Evolutionary conservation across 1,140 invertebrate species (phyloP).

Genomic region (Trichoplusia ni): DNA sequence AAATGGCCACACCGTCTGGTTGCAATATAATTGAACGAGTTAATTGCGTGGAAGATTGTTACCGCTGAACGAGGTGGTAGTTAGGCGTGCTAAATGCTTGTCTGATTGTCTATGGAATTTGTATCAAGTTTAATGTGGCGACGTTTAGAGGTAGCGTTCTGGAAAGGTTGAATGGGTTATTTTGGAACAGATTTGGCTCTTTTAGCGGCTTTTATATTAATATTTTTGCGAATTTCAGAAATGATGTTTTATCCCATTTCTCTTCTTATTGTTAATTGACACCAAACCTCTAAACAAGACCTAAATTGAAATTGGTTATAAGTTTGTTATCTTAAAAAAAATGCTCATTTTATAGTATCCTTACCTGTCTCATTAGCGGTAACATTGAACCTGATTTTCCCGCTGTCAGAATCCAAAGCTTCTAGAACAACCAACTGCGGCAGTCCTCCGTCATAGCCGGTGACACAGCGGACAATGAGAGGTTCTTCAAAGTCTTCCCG

Average conservation of each 20-base stretch:
- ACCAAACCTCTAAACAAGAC: too few species aligned
- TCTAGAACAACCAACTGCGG: conserved; percentile 69
- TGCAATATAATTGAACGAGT: conserved; percentile 11
- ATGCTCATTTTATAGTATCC: too few species aligned
- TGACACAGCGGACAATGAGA: conserved; percentile 63
- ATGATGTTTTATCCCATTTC: too few species aligned
- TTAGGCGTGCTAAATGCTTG: background rate
- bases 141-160: too few species aligned
- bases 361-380: conserved; percentile 73
- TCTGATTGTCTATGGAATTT: background rate
- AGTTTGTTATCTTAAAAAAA: too few species aligned
- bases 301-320: too few species aligned
- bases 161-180: too few species aligned
- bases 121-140: too few species aligned
- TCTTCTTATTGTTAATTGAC: too few species aligned
- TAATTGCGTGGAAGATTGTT: conserved; percentile 6
- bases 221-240: too few species aligned
- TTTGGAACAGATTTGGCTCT: too few species aligned
- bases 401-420: conserved; percentile 60
- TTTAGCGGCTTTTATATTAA: too few species aligned
- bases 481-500: conserved; percentile 57
- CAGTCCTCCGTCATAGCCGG: conserved; percentile 69
- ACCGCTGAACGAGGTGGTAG: background rate
- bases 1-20: conserved; percentile 66
- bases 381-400: conserved; percentile 59